Evolutionary conservation across 2,888 invertebrate genomes (phyloP).

Genomic region (Spilosoma lubricipeda): DNA sequence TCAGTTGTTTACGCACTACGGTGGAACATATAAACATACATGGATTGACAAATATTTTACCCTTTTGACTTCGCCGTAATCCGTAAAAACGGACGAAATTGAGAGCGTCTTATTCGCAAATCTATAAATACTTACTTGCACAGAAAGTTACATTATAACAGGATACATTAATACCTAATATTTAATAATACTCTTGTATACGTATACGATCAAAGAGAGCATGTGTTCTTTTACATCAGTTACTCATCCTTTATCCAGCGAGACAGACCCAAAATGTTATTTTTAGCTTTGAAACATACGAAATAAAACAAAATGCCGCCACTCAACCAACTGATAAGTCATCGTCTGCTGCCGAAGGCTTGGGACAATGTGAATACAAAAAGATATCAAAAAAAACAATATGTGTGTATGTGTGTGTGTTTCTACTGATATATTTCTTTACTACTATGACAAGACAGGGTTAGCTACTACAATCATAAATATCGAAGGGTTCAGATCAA

Average conservation of each 20-base stretch:
- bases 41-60: too few relatives aligned
- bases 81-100: background rate
- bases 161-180: background rate
- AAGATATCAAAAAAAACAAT: constrained; percentile 66
- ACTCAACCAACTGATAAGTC: constrained; percentile 65
- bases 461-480: background rate
- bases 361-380: constrained; percentile 72
- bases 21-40: too few relatives aligned
- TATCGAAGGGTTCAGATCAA: background rate
- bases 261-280: constrained; percentile 27
- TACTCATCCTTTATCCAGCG: constrained; percentile 7
- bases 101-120: background rate
- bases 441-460: background rate
- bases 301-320: constrained; percentile 63
- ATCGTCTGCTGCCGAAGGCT: constrained; percentile 65
- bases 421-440: constrained; percentile 51
- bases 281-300: constrained; percentile 39
- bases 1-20: too few relatives aligned
- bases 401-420: constrained; percentile 50
- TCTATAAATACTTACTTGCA: background rate
- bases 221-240: constrained; percentile 5
- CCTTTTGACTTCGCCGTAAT: too few relatives aligned
- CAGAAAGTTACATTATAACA: background rate
- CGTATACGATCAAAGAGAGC: background rate
- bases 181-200: background rate